Base-by-base conservation (phyloP, 2,888 invertebrate genomes). In the Cryptocephalus moraei region DNA sequence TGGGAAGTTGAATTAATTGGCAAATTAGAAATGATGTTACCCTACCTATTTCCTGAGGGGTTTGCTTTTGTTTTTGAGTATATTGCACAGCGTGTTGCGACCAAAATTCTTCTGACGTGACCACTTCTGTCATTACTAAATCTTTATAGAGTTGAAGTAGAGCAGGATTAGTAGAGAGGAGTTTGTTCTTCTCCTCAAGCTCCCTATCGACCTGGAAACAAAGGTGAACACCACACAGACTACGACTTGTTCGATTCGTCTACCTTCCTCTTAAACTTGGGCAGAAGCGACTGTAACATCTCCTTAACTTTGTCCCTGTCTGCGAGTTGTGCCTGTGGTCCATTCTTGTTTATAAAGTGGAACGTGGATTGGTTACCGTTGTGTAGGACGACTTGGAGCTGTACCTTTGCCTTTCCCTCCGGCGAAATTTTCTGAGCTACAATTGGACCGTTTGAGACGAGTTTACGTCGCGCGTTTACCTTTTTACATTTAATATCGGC, bases 51-150 rank as follows among this genome's bases (percentile, higher is more conserved):
- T 89, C 88, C 71, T 92, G 92, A 60, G 83, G 82, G 59, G 81
- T 80, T 60, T 77, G 78, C 65, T 79, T 80, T 52, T 82, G 84
- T 52, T 73, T 71, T 53, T 78, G 73, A 0, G 86, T 84, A 67
- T 89, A 87, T 56, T 84, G 80, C 4, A 80, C 70, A 34, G 90
- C 91, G 62, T 92, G 89, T 54, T 88, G 88, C 43, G 85, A 80
- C 99, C 99, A 99, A 74, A 99, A 99, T 69, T 99, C 97, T 67
- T 97, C 96, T 46, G 96, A 88, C 40, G 90, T 85, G 56, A 99
- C 84, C 39, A 99, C 91, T 71, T 93, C 89, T 38, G 93, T 91
- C 68, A 92, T 92, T 11, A 99, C 99, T 62, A 99, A 79, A 73
- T 97, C 96, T 73, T 91, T 90, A 70, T 99, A 99, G 52, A 99